Base-by-base conservation (phyloP, 2,113 vertebrate genomes). In the Xiphias gladius region DNA sequence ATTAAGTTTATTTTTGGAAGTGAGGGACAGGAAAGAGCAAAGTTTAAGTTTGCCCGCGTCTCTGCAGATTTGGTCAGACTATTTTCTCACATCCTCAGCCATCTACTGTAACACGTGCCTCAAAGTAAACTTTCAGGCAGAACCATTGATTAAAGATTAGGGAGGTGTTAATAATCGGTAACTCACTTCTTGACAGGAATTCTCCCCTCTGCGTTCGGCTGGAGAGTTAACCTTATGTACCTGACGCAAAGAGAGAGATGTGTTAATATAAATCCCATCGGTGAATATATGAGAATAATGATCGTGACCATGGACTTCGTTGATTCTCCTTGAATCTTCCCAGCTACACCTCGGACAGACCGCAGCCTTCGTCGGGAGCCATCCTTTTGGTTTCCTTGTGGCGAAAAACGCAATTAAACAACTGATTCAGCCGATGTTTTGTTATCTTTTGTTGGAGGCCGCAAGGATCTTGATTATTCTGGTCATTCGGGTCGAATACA, bases 121-220 rank as follows among this genome's bases (percentile, higher is more conserved):
- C 19, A 52, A 4, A 75, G 35, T 52, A 26, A 66, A 41, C 26
- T 32, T 46, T 30, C n/a, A 11, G 17, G 50, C 58, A 61, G 20
- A 79, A 1, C 8, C 59, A 65, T 43, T 35, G 63, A 70, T 22
- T 57, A 43, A 78, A 65, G 28, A 83, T 39, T 12, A n/a, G 46
- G 22, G 32, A 5, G 16, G 13, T 54, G 59, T 50, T 65, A 6
- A 57, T 39, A 5, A 57, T n/a, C 1, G 0, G 19, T 28, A 9
- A 91, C 97, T 96, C 95, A 99, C 98, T 98, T 98, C 94, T 99
- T 99, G 55, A 99, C 96, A 35, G 97, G 97, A 85, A 99, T 98
- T 41, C 96, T 96, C 0, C 97, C 97, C 82, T 99, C 98, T 67
- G 96, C 93, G 86, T 96, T 99, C 17, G 96, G 96, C 93, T 98